Evolutionary conservation across 1,140 invertebrate species (phyloP).

Genomic region (Leptinotarsa texana): DNA sequence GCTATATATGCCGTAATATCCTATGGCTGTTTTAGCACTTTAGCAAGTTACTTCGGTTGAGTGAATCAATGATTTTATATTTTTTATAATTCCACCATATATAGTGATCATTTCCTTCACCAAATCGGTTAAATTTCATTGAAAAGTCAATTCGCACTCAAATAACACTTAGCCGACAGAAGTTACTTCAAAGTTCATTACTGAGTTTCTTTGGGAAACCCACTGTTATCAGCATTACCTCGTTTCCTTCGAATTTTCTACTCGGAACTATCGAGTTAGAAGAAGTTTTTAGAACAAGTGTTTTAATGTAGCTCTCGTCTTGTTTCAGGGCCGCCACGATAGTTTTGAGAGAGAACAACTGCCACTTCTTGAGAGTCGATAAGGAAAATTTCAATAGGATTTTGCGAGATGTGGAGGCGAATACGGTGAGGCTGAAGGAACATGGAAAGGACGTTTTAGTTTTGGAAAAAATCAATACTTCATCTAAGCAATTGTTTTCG

Average conservation of each 20-base stretch:
- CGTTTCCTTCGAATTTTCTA: not conserved
- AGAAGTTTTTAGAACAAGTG: not conserved
- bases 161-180: too few relatives aligned
- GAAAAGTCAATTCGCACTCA: too few relatives aligned
- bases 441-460: conserved; percentile 86
- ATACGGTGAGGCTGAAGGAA: conserved; percentile 85
- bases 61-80: too few relatives aligned
- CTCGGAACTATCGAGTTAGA: not conserved
- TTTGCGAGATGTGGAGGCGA: conserved; percentile 83
- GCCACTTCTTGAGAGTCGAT: conserved; percentile 83
- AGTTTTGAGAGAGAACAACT: conserved; percentile 80
- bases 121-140: too few relatives aligned
- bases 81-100: too few relatives aligned
- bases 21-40: too few relatives aligned
- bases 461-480: conserved; percentile 72
- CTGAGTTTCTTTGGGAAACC: too few relatives aligned
- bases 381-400: conserved; percentile 89
- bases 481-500: conserved; percentile 56
- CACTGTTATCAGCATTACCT: not conserved
- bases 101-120: too few relatives aligned
- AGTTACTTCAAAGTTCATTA: too few relatives aligned
- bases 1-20: too few relatives aligned
- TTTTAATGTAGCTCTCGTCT: not conserved
- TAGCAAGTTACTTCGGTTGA: too few relatives aligned
- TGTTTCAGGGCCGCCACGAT: conserved; percentile 79